phyloP scores from a whole-genome alignment of 2,888 invertebrate species.

The Apamea sordens region DNA sequence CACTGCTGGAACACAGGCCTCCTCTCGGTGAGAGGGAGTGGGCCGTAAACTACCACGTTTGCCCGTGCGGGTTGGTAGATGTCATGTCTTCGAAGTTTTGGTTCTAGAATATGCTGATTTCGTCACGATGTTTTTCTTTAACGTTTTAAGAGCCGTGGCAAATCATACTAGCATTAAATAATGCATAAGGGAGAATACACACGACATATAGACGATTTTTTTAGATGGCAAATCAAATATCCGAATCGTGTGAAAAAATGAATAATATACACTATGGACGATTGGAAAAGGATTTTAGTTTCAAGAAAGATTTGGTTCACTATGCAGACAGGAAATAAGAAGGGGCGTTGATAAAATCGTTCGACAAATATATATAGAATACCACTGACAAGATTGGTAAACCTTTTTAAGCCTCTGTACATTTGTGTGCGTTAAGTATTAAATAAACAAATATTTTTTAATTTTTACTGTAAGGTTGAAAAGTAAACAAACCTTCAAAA shows the following conservation, averaged over 20 bases:
- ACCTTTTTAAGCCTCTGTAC: not conserved
- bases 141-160: not conserved
- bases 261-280: not conserved
- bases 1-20: not conserved
- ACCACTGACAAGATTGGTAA: not conserved
- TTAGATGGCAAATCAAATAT: no score
- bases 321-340: not conserved
- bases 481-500: not conserved
- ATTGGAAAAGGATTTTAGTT: not conserved
- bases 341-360: not conserved
- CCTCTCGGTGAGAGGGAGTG: no score
- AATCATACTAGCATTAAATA: constrained; percentile 5
- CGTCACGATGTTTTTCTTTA: no score
- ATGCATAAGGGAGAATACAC: not conserved
- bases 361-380: not conserved
- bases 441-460: not conserved
- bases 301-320: not conserved
- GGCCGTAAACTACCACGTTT: not conserved
- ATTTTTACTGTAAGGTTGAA: not conserved
- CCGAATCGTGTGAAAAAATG: not conserved
- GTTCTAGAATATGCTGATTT: not conserved
- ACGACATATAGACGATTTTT: not conserved
- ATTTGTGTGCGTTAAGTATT: not conserved
- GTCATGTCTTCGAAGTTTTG: not conserved
- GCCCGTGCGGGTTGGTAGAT: not conserved